These are phyloP conservation scores for Hassar affinis DNA, from an alignment of 2,113 vertebrate genomes.

Conservation along the genomic window DNA sequence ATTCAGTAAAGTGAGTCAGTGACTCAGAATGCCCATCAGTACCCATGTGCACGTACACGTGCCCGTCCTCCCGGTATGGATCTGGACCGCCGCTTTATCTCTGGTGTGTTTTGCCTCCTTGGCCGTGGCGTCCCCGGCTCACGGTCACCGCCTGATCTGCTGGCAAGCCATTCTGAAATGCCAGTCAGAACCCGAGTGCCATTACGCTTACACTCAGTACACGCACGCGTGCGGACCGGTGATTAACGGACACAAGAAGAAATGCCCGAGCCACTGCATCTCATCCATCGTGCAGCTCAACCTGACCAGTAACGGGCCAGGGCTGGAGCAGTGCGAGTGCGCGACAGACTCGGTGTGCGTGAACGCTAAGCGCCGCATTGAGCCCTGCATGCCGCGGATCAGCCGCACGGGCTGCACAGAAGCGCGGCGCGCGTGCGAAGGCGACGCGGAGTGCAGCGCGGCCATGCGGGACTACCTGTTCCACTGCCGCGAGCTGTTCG, in stretches of 20 bases:
- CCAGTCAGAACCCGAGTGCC: slow-evolving; percentile 82
- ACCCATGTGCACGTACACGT: too few relatives aligned
- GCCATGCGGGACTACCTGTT: slow-evolving; percentile 82
- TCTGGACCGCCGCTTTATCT: slow-evolving; percentile 37
- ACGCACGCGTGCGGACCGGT: slow-evolving; percentile 81
- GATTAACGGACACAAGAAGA: slow-evolving; percentile 73
- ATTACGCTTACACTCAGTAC: slow-evolving; percentile 87
- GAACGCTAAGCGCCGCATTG: slow-evolving; percentile 84
- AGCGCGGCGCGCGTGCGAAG: slow-evolving; percentile 83
- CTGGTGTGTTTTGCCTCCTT: slow-evolving; percentile 48
- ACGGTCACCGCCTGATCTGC: slow-evolving; percentile 81
- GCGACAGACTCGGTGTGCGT: slow-evolving; percentile 80
- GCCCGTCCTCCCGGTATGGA: not conserved
- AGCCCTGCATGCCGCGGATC: slow-evolving; percentile 87
- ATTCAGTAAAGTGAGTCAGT: not conserved
- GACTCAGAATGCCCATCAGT: not conserved
- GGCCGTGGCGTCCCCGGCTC: slow-evolving; percentile 70
- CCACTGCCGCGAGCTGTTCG: slow-evolving; percentile 87
- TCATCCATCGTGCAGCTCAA: slow-evolving; percentile 90
- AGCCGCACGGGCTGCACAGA: slow-evolving; percentile 87
- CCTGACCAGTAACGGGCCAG: slow-evolving; percentile 80
- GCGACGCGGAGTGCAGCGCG: slow-evolving; percentile 77
- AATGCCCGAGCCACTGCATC: slow-evolving; percentile 91
- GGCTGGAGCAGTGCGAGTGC: slow-evolving; percentile 88
- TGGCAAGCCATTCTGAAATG: slow-evolving; percentile 90